Base-by-base conservation (phyloP, 2,113 vertebrate species). In the Craseonycteris thonglongyai region DNA sequence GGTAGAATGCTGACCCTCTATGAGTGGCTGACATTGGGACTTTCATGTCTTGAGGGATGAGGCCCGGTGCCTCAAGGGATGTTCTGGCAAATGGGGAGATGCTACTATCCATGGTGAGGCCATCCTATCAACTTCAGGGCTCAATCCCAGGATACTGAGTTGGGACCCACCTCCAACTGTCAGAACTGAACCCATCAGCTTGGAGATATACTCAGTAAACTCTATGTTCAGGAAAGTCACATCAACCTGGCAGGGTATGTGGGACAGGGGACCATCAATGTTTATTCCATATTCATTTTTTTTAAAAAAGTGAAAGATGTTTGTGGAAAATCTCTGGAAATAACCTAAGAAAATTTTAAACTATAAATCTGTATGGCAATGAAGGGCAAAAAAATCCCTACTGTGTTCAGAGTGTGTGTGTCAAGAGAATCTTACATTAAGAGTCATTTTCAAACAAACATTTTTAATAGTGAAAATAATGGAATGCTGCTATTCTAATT, bases 401-500 rank as follows among this genome's bases (percentile, higher is more conserved):
- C 19, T 49, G 74, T 69, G 91, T 88, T 66, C n/a, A 85, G 26
- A 61, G 16, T 4, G 26, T 75, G 33, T 15, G 3, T 82, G 28
- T 76, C 35, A 6, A 38, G 5, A 91, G n/a, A 72, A 63, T 74
- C 56, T 86, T 63, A 49, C 75, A 42, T 79, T 72, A 75, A 3
- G 13, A 91, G 18, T 45, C 66, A 87, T 24, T 92, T 89, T 89
- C n/a, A 96, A 88, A 69, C 21, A 87, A 90, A 94, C 56, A 33
- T 22, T 82, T 86, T 63, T 42, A 90, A 89, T 51, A 21, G 58
- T 80, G 54, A 95, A 95, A 96, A 92, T 47, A 83, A 40, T 30
- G 10, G 21, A 33, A 88, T 40, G 38, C 21, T 72, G 38, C 40
- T 83, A 33, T 94, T 84, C 68, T 45, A 63, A 68, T 56, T 28